Conservation (phyloP, 2,888 invertebrate species). For the Tipula lateralis region DNA sequence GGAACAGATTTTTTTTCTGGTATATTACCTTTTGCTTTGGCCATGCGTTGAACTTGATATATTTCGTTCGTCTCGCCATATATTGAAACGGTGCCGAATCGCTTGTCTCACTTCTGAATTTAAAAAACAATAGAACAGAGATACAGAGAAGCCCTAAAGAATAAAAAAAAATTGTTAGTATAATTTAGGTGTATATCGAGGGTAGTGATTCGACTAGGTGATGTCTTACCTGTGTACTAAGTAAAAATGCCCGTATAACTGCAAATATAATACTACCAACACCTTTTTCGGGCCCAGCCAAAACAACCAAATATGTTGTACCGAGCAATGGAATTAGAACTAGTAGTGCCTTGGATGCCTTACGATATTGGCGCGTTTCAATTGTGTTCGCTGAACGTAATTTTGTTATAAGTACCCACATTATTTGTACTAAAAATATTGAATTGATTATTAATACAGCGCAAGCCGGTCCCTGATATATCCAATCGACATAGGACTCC, state of each 20-base stretch:
- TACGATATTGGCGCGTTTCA: conserved; percentile 85
- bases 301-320: conserved; percentile 80
- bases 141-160: conserved; percentile 78
- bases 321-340: conserved; percentile 89
- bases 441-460: conserved; percentile 74
- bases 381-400: conserved; percentile 82
- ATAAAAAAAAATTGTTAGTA: neutral
- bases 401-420: conserved; percentile 92
- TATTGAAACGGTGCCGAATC: conserved; percentile 71
- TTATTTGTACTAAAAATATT: conserved; percentile 75
- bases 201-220: too few relatives aligned
- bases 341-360: conserved; percentile 84
- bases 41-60: conserved; percentile 36
- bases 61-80: conserved; percentile 59
- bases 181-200: neutral
- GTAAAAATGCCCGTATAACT: conserved; percentile 71
- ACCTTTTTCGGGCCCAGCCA: conserved; percentile 73
- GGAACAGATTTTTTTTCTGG: neutral
- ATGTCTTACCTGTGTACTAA: conserved; percentile 77
- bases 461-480: conserved; percentile 78
- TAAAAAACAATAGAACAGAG: conserved; percentile 87
- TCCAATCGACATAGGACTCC: conserved; percentile 77
- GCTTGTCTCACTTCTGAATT: conserved; percentile 88
- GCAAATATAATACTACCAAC: conserved; percentile 70
- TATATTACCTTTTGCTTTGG: conserved; percentile 20